Evolutionary conservation across 2,797 vertebrate species (phyloP).

Genomic region (Oreochromis mossambicus): DNA sequence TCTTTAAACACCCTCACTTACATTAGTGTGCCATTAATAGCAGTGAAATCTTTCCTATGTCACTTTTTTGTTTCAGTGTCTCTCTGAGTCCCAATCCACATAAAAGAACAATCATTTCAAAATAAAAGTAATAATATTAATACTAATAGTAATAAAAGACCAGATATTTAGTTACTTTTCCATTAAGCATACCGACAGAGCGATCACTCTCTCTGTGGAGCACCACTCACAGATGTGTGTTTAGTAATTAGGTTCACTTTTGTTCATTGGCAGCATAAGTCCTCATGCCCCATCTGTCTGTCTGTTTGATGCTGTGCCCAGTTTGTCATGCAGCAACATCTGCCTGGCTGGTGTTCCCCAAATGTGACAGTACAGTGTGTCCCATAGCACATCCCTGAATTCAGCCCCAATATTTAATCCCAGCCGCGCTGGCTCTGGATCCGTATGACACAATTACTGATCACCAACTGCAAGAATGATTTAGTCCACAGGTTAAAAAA

Average conservation of each 20-base stretch:
- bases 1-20: neutral
- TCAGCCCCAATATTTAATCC: constrained; percentile 1
- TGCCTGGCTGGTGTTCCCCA: neutral
- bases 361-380: constrained; percentile 7
- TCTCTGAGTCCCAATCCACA: neutral
- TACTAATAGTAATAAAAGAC: neutral
- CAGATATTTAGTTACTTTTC: neutral
- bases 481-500: neutral
- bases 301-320: neutral
- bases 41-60: neutral
- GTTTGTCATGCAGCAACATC: constrained; percentile 29
- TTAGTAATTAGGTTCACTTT: constrained; percentile 45
- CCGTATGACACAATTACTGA: neutral
- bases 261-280: constrained; percentile 63
- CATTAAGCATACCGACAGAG: neutral
- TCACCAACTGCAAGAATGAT: neutral
- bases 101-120: neutral
- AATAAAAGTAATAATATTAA: neutral
- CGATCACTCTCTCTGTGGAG: constrained; percentile 1
- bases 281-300: constrained; percentile 38
- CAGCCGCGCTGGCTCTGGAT: neutral
- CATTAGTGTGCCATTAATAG: neutral
- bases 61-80: neutral
- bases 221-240: constrained; percentile 44
- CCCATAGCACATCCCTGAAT: neutral